Percentiles rank a stretch among this genome's conserved stretches.
Evolutionary conservation across 2,888 invertebrate genomes (phyloP).

Genomic region (Siphonodentalium dalli): DNA sequence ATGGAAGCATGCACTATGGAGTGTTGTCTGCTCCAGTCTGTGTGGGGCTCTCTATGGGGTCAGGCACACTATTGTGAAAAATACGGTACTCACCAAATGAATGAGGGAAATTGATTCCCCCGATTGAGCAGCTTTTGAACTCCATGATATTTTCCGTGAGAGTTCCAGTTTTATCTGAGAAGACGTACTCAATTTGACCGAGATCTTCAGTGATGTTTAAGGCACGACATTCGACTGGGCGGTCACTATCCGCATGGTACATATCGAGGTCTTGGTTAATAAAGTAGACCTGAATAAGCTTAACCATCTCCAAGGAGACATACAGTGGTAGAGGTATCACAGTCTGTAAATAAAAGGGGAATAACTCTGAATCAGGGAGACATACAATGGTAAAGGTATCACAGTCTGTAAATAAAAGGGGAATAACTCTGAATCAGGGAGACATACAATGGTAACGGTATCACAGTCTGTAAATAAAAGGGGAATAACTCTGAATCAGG

Average conservation of each 20-base stretch:
- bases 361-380: too few species aligned
- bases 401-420: too few species aligned
- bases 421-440: too few species aligned
- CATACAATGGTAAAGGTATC: too few species aligned
- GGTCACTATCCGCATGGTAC: constrained; percentile 84
- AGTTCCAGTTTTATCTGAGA: constrained; percentile 98
- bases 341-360: constrained; percentile 71
- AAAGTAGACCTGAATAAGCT: constrained; percentile 92
- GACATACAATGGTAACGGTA: too few species aligned
- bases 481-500: too few species aligned
- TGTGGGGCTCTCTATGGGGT: too few species aligned
- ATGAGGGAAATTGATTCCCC: constrained; percentile 80
- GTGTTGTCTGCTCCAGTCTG: too few species aligned
- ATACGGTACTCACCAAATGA: constrained; percentile 34
- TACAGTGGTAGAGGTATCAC: constrained; percentile 97
- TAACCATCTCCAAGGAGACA: constrained; percentile 95
- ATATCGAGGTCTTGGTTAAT: constrained; percentile 89
- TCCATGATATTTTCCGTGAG: constrained; percentile 97
- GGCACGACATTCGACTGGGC: constrained; percentile 86
- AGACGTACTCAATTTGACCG: constrained; percentile 90
- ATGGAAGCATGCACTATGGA: too few species aligned
- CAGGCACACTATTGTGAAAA: too few species aligned
- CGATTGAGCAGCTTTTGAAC: constrained; percentile 88
- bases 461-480: too few species aligned
- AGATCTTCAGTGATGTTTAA: constrained; percentile 97